Percentiles rank a stretch among this genome's conserved stretches.
Conservation (phyloP, 2,113 vertebrate genomes). For the Canis aureus region DNA sequence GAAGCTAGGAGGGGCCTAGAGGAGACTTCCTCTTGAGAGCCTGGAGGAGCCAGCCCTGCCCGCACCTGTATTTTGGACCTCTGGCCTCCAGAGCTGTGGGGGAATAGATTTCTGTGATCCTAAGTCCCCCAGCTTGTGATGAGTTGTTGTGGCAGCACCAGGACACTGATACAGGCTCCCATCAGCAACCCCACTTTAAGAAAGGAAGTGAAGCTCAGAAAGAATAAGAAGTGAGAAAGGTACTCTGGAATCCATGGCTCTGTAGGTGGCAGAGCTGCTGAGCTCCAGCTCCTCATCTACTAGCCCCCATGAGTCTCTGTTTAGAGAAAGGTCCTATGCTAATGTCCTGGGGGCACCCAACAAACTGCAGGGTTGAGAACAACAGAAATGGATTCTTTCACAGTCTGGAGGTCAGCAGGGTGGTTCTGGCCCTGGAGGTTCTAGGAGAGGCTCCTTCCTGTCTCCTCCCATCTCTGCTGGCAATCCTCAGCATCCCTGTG, state of each 20-base stretch:
- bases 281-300: rapidly evolving
- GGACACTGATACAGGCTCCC: background rate
- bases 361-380: background rate
- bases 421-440: too few species aligned
- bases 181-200: too few species aligned
- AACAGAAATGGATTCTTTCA: background rate
- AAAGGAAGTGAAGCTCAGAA: background rate
- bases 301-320: rapidly evolving
- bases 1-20: background rate
- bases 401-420: background rate
- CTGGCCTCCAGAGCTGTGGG: background rate
- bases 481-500: too few species aligned
- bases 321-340: background rate
- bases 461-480: too few species aligned
- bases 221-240: background rate
- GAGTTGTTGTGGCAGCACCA: too few species aligned
- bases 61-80: rapidly evolving
- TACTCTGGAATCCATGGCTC: background rate
- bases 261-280: rapidly evolving
- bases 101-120: too few species aligned
- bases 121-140: background rate
- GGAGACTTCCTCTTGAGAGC: background rate
- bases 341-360: background rate
- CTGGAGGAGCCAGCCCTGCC: background rate
- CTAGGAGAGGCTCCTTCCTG: rapidly evolving